Conservation (phyloP, 1,140 invertebrate genomes). For the Zaprionus inermis region DNA sequence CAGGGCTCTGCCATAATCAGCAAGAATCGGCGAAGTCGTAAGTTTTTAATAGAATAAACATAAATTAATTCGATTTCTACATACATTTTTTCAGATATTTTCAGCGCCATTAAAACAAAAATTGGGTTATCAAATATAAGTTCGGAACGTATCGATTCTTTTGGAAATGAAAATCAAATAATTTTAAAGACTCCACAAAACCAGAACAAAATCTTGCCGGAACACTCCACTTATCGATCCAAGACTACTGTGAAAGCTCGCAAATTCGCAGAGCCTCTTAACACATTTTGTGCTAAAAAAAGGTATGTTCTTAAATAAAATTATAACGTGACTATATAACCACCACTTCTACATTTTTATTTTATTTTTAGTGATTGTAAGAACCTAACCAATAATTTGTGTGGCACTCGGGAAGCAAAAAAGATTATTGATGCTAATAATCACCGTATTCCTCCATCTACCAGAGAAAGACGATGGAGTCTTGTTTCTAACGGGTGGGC, state of each 20-base stretch:
- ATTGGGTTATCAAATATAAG: constrained; percentile 86
- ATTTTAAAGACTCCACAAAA: not conserved
- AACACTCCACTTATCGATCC: constrained; percentile 81
- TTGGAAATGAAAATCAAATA: not conserved
- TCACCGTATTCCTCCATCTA: not conserved
- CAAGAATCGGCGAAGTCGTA: constrained; percentile 92
- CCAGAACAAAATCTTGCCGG: constrained; percentile 76
- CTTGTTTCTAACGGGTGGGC: constrained; percentile 48
- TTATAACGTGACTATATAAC: too few relatives aligned
- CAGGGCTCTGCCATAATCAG: constrained; percentile 68
- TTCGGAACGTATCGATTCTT: constrained; percentile 83
- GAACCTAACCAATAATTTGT: constrained; percentile 23
- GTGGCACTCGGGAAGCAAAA: constrained; percentile 20
- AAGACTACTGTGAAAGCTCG: constrained; percentile 87
- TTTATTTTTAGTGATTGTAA: constrained; percentile 35
- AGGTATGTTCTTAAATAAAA: constrained; percentile 83
- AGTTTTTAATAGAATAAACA: constrained; percentile 65
- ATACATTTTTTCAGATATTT: constrained; percentile 86
- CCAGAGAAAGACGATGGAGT: constrained; percentile 59
- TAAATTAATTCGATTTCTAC: constrained; percentile 5
- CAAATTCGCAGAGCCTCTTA: constrained; percentile 84
- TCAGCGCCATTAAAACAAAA: constrained; percentile 91
- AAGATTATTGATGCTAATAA: constrained; percentile 3
- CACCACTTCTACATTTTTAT: not conserved
- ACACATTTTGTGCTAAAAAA: constrained; percentile 85